Evolutionary conservation across 2,888 invertebrate genomes (phyloP).

Genomic region (Cephus pygmeus): DNA sequence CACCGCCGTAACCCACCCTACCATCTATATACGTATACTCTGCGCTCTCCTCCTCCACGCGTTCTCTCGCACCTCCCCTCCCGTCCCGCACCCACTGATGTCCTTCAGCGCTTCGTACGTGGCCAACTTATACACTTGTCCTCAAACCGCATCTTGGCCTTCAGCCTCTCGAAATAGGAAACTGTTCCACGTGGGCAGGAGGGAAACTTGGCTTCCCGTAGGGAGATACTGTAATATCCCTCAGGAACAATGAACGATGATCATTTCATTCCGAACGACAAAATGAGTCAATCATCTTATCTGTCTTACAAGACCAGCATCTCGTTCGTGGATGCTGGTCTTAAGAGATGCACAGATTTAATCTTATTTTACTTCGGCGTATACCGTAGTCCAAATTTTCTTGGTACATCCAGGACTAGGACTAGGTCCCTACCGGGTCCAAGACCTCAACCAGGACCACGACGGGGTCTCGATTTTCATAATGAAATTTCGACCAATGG

Average conservation of each 20-base stretch:
- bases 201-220: not conserved
- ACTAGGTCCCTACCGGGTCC: too few species aligned
- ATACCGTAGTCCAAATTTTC: too few species aligned
- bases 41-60: not conserved
- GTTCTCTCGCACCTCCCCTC: not conserved
- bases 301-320: not conserved
- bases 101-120: not conserved
- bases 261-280: not conserved
- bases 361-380: not conserved
- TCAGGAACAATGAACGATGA: not conserved
- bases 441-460: too few species aligned
- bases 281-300: not conserved
- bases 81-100: not conserved
- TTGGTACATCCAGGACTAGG: too few species aligned
- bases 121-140: not conserved
- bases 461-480: too few species aligned
- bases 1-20: slow-evolving; percentile 7
- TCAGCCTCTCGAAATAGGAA: not conserved
- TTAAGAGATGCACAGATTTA: not conserved
- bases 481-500: too few species aligned
- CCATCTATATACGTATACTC: not conserved
- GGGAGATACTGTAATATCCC: not conserved
- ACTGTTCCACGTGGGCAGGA: not conserved
- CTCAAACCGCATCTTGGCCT: not conserved
- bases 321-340: not conserved